Evolutionary conservation across 1,140 invertebrate species (phyloP), one percentile per base, ranked within the genome.

Genomic region (Propsilocerus akamusi): DNA sequence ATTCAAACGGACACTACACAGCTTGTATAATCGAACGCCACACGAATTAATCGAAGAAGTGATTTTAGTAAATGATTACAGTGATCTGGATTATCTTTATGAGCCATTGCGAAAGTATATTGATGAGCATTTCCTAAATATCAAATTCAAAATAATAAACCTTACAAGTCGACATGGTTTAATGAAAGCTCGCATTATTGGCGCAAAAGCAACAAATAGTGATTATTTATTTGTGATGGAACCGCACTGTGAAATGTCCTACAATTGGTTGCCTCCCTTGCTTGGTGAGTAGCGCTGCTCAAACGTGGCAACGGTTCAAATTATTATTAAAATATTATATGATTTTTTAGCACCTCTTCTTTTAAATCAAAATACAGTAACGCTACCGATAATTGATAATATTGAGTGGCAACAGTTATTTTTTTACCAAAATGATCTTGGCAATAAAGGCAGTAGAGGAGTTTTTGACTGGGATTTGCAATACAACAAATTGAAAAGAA

Each of bases 1-100:
- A 3, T 62, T 96, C 20, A 66, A 95, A 5, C 69, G 92, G 28
- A 91, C 89, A 12, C 81, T 79, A 5, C 73, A 80, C 55, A 92
- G 86, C 62, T 82, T 92, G 10, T 59, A 95, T 1, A 80, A 84
- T 60, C 72, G 88, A 52, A 84, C 90, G n/a, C 91, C 91, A 3
- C 58, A 68, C 10, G 70, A 83, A 54, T 68, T 96, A 2, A 69
- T 96, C 1, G 80, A 87, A 59, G 89, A 96, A 74, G 75, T 97
- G 46, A 86, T 96, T 58, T 71, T 97, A 48, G 90, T 94, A n/a
- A 90, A 96, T 65, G 92, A 97, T 72, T 80, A 74, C 58, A 94
- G 89, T 63, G 73, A 76, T 49, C 81, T 81, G 73, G 72, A 75
- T 72, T 53, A 58, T 55, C 69, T 81, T 2, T 85, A 83, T 57